These are phyloP conservation scores for Ypsolopha sequella DNA, from an alignment of 2,888 invertebrate genomes.

Conservation along the genomic window DNA sequence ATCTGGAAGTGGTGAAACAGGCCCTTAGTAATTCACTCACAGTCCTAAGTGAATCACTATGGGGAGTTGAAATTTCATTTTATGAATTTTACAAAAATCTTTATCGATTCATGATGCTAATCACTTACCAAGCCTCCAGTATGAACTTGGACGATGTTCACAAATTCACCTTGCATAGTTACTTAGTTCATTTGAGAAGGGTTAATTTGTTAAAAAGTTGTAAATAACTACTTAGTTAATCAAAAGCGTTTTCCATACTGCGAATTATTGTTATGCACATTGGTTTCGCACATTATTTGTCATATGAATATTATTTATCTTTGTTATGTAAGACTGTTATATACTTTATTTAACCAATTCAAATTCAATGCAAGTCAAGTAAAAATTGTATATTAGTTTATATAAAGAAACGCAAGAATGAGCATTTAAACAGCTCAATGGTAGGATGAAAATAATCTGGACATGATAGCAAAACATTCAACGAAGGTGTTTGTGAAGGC, in stretches of 20 bases:
- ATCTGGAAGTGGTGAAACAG: too few species aligned
- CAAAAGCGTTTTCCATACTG: background rate
- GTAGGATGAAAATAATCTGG: background rate
- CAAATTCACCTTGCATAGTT: too few species aligned
- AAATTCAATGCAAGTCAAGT: constrained; percentile 38
- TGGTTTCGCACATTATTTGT: constrained; percentile 31
- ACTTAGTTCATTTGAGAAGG: too few species aligned
- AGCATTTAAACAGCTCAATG: background rate
- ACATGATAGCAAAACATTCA: background rate
- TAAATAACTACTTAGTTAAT: too few species aligned
- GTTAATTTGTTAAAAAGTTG: too few species aligned
- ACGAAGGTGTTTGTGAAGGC: background rate
- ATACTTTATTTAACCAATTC: constrained; percentile 30
- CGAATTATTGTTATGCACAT: constrained; percentile 33
- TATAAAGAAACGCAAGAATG: background rate
- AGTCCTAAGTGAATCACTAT: too few species aligned
- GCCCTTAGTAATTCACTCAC: too few species aligned
- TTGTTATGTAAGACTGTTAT: constrained; percentile 46
- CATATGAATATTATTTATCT: constrained; percentile 9
- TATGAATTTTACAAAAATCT: too few species aligned
- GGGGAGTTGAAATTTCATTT: too few species aligned
- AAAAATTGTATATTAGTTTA: background rate
- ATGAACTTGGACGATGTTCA: too few species aligned
- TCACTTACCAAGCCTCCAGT: too few species aligned
- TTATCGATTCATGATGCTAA: too few species aligned